Base-by-base conservation (phyloP, 2,797 vertebrate species). In the Mastacembelus armatus region DNA sequence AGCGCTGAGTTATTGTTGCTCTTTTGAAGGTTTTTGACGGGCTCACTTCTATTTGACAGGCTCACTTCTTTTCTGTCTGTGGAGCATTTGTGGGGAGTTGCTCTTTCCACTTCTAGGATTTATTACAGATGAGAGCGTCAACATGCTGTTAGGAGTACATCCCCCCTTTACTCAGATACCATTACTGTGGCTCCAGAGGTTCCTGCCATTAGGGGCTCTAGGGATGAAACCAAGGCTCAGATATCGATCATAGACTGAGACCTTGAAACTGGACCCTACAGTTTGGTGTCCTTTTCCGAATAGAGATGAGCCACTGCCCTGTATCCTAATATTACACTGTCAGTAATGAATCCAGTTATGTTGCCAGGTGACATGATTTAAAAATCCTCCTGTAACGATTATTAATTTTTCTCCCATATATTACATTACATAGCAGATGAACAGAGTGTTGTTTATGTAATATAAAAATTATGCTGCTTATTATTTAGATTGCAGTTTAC, bases 211-310 rank as follows among this genome's bases (percentile, higher is more conserved):
- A 96, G 92, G 83, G 95, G 92, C 95, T 95, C 94, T 82, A 81
- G 93, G 96, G 96, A 96, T 95, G 95, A 96, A 98, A 97, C 93
- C 93, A 91, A 92, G 96, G 94, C 95, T 94, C 94, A 95, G 89
- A 93, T 97, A 98, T 98, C 90, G 96, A 98, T 97, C 96, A 92
- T 92, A 89, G 90, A 93, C 92, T 81, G 89, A 86, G 86, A 82
- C 92, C 91, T 91, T 93, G 95, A 96, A 97, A 96, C 94, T 93
- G 87, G 93, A 97, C 94, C 92, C 10, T 89, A 81, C 79, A 84
- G 90, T 86, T 81, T 59, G 47, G 49, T 88, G 88, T 89, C 90
- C 85, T 94, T 89, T 85, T 62, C 26, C 62, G 83, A 72, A 75
- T 48, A 76, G 68, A 77, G 74, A 75, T 65, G 74, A 89, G 70